Conservation (phyloP, 2,797 vertebrate genomes). For the Bovichtus diacanthus region DNA sequence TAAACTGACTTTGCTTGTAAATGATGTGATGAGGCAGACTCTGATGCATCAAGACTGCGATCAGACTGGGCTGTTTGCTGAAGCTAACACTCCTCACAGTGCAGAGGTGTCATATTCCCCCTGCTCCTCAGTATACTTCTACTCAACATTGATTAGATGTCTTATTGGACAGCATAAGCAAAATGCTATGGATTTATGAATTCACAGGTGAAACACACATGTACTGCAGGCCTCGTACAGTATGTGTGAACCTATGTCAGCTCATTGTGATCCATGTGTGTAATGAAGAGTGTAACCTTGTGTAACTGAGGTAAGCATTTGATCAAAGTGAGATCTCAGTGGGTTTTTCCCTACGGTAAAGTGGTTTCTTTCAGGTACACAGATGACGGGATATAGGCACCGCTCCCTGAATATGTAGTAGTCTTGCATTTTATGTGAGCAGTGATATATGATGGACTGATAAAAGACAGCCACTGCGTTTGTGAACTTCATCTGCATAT, state of each 20-base stretch:
- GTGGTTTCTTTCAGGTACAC: no score
- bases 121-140: constrained; percentile 22
- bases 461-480: neutral
- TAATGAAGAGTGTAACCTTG: constrained; percentile 14
- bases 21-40: neutral
- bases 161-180: constrained; percentile 1
- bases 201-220: neutral
- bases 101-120: constrained; percentile 37
- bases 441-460: constrained; percentile 42
- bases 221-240: neutral
- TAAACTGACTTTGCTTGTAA: neutral
- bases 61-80: constrained; percentile 14
- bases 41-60: neutral
- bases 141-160: constrained; percentile 20
- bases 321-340: neutral
- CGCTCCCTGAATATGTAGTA: neutral
- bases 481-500: constrained; percentile 19
- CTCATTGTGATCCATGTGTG: constrained; percentile 12
- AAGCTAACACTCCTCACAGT: constrained; percentile 14
- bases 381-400: neutral
- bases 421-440: constrained; percentile 13
- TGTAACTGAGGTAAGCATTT: neutral
- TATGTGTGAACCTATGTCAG: neutral
- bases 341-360: no score
- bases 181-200: neutral